These are phyloP conservation scores for Rutpela maculata DNA, from an alignment of 2,888 invertebrate species.

Conservation along the genomic window DNA sequence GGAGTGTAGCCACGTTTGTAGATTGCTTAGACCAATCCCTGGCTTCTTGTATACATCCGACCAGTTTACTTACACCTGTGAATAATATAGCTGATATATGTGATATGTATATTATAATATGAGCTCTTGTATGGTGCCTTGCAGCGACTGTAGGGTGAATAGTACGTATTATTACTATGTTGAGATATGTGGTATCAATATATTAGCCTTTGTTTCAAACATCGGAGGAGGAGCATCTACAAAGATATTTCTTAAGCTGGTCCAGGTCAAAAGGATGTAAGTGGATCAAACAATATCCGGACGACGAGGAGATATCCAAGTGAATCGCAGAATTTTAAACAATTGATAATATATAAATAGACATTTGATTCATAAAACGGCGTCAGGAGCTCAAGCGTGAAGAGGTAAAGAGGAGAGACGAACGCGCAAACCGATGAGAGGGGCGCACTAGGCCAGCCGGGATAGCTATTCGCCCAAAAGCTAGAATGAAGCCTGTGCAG, in stretches of 20 bases:
- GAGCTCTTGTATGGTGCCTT: too few relatives aligned
- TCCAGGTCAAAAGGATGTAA: neutral
- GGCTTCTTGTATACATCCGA: too few relatives aligned
- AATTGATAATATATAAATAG: constrained; percentile 42
- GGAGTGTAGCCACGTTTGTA: too few relatives aligned
- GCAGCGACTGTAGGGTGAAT: too few relatives aligned
- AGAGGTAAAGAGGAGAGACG: constrained; percentile 42
- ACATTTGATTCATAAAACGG: constrained; percentile 46
- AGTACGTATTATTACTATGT: too few relatives aligned
- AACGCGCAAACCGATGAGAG: constrained; percentile 22
- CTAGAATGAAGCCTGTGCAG: constrained; percentile 70
- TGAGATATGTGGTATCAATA: too few relatives aligned
- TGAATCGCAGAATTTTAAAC: constrained; percentile 19
- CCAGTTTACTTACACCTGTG: too few relatives aligned
- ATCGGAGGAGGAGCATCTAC: neutral
- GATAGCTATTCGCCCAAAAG: constrained; percentile 48
- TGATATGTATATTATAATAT: too few relatives aligned
- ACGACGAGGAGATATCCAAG: neutral
- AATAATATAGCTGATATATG: too few relatives aligned
- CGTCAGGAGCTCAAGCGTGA: constrained; percentile 39
- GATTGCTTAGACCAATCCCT: too few relatives aligned
- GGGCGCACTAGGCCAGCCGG: constrained; percentile 48
- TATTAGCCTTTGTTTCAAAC: too few relatives aligned
- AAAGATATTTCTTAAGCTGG: neutral
- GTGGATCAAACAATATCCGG: neutral